These are phyloP conservation scores for Poicephalus gulielmi DNA, from an alignment of 2,113 vertebrate species.

Conservation along the genomic window DNA sequence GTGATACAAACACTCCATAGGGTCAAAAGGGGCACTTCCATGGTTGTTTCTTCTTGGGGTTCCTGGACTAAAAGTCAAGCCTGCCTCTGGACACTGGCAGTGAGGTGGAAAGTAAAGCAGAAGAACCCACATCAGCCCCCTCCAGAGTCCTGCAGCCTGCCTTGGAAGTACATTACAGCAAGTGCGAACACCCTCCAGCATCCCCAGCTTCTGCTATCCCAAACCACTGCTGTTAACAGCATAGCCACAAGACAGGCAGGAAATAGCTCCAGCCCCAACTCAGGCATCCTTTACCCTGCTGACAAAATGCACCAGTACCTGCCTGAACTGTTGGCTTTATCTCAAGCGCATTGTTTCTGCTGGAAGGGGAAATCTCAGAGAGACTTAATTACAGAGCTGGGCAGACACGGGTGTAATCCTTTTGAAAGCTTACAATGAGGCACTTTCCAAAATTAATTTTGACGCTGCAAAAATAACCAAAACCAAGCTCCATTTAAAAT, in stretches of 20 bases:
- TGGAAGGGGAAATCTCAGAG: slow-evolving; percentile 28
- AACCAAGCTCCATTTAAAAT: neutral
- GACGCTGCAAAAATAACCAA: neutral
- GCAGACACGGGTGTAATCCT: neutral
- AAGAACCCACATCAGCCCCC: neutral
- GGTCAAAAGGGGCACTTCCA: neutral
- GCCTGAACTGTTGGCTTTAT: neutral
- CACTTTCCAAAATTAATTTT: slow-evolving; percentile 1
- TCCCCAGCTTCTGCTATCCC: neutral
- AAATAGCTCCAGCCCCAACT: neutral
- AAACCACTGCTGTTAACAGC: neutral
- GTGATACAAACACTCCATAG: neutral
- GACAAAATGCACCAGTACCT: neutral
- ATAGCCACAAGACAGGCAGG: neutral
- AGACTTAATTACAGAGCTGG: slow-evolving; percentile 42
- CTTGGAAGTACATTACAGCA: neutral
- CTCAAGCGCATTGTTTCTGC: slow-evolving; percentile 26
- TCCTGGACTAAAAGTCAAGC: neutral
- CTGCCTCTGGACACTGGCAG: neutral
- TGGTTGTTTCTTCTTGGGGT: neutral
- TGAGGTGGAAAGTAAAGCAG: neutral
- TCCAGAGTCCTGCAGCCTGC: neutral
- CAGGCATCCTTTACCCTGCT: neutral
- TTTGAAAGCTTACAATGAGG: slow-evolving; percentile 31
- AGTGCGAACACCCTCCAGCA: neutral